phyloP scores from a whole-genome alignment of 2,113 vertebrate species.

The Stictonetta naevosa region DNA sequence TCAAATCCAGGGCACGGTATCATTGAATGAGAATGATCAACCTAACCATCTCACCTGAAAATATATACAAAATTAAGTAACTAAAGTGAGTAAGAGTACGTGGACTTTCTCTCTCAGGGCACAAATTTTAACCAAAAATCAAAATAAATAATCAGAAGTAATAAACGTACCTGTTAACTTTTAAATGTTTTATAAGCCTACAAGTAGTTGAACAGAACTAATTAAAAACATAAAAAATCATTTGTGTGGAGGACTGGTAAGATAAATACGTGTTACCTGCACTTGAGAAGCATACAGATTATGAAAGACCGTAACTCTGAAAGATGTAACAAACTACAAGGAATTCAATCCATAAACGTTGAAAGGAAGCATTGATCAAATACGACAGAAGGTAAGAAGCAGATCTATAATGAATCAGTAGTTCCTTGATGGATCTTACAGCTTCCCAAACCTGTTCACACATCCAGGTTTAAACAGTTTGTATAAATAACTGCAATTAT shows the following conservation, averaged over 20 bases:
- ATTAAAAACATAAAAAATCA: neutral
- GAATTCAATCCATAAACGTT: neutral
- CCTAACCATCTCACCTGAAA: neutral
- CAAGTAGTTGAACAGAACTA: neutral
- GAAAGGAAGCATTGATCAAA: neutral
- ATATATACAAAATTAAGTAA: neutral
- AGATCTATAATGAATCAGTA: neutral
- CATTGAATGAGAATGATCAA: neutral
- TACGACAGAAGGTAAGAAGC: neutral
- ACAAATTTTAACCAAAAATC: neutral
- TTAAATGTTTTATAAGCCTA: neutral
- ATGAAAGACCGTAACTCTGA: neutral
- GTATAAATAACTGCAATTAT: neutral
- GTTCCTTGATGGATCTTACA: neutral
- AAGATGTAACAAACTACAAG: neutral
- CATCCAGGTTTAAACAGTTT: neutral
- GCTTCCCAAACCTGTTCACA: neutral
- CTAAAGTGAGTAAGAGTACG: neutral
- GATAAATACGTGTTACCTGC: neutral
- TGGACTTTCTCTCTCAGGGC: neutral
- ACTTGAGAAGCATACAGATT: neutral
- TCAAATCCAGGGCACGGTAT: neutral
- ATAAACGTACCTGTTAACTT: neutral
- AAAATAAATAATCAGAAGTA: neutral
- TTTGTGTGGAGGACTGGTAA: neutral